Evolutionary conservation across 2,797 vertebrate genomes (phyloP).

Genomic region (Lepus oiostolus): DNA sequence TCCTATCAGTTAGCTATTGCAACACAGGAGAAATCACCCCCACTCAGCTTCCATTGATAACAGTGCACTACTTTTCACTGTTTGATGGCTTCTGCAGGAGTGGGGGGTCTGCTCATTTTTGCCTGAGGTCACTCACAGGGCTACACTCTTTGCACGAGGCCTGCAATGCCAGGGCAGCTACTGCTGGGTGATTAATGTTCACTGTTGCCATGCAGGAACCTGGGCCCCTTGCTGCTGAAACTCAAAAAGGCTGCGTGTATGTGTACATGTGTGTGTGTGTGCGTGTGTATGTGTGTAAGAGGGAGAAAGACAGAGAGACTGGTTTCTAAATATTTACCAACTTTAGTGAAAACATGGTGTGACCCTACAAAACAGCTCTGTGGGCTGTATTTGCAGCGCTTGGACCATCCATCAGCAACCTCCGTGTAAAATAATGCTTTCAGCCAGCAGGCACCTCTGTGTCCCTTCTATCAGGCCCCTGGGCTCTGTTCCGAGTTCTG

Average conservation of each 20-base stretch:
- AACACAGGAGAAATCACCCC: background rate
- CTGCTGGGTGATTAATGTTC: background rate
- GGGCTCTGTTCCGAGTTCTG: background rate
- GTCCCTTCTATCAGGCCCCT: background rate
- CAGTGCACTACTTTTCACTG: background rate
- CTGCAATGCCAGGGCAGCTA: background rate
- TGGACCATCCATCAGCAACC: background rate
- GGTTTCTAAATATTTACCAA: constrained; percentile 49
- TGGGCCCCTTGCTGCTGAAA: background rate
- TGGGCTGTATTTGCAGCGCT: background rate
- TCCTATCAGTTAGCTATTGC: background rate
- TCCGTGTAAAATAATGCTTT: background rate
- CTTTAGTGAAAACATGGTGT: constrained; percentile 6
- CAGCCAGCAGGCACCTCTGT: background rate
- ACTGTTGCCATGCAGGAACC: background rate
- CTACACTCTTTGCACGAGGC: background rate
- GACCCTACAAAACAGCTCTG: background rate
- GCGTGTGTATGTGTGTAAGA: background rate
- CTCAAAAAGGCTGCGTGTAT: background rate
- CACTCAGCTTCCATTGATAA: too few species aligned
- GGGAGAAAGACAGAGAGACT: background rate
- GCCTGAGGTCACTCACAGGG: background rate
- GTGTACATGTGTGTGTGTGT: background rate
- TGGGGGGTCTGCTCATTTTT: background rate
- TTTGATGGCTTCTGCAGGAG: background rate